Conservation (phyloP, 1,140 invertebrate species). For the Ridgeia piscesae region DNA sequence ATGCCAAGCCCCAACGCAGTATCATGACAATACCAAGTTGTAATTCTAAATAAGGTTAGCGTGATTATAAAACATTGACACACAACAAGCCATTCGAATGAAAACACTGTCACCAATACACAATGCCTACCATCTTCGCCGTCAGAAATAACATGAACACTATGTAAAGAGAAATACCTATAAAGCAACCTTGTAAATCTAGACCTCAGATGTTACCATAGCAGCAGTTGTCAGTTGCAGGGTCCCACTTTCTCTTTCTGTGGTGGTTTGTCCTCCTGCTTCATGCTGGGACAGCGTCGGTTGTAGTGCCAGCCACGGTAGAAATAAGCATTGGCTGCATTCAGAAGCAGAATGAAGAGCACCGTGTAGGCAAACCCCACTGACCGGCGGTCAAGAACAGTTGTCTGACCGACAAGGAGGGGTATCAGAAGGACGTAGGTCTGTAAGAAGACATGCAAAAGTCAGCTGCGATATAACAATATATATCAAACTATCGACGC, state of each 20-base stretch:
- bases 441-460: neutral
- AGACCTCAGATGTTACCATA: neutral
- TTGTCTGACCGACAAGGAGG: neutral
- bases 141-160: neutral
- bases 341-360: neutral
- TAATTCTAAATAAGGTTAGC: no score
- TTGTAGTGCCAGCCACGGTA: neutral
- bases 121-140: neutral
- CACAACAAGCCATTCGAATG: no score
- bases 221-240: neutral
- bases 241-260: neutral
- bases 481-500: no score
- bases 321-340: neutral
- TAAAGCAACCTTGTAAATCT: neutral
- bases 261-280: neutral
- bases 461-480: neutral
- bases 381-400: neutral
- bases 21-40: no score
- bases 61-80: no score
- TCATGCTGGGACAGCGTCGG: neutral
- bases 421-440: neutral
- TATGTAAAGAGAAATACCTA: neutral
- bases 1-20: no score
- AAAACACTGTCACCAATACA: neutral
- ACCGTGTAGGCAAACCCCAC: neutral